phyloP scores from a whole-genome alignment of 1,140 invertebrate species.

The Aphis gossypii region DNA sequence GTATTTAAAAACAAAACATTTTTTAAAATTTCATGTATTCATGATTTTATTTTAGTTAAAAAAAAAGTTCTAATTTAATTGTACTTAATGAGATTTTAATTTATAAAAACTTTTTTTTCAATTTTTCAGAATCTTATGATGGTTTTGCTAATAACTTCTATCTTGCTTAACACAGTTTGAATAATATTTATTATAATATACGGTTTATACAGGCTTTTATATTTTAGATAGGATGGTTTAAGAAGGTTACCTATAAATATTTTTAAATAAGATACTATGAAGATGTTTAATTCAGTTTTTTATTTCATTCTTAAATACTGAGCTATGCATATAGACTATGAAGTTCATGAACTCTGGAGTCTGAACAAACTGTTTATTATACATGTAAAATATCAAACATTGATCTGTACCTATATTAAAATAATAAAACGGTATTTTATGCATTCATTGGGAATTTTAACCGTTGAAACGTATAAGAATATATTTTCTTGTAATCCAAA shows the following conservation, averaged over 20 bases:
- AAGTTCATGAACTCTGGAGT: too few species aligned
- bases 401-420: neutral
- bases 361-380: neutral
- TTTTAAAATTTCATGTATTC: neutral
- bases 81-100: constrained; percentile 9
- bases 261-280: too few species aligned
- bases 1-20: neutral
- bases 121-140: neutral
- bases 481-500: neutral
- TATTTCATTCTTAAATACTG: neutral
- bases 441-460: neutral
- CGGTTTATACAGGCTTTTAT: neutral
- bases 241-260: too few species aligned
- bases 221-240: neutral
- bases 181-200: neutral
- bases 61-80: neutral
- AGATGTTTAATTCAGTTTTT: too few species aligned
- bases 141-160: neutral
- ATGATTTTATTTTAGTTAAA: neutral
- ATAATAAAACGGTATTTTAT: neutral
- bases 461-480: neutral
- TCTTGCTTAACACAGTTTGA: neutral
- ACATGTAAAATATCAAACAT: neutral
- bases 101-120: neutral
- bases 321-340: neutral